phyloP scores from a whole-genome alignment of 2,888 invertebrate species.

The Peribatodes rhomboidaria region DNA sequence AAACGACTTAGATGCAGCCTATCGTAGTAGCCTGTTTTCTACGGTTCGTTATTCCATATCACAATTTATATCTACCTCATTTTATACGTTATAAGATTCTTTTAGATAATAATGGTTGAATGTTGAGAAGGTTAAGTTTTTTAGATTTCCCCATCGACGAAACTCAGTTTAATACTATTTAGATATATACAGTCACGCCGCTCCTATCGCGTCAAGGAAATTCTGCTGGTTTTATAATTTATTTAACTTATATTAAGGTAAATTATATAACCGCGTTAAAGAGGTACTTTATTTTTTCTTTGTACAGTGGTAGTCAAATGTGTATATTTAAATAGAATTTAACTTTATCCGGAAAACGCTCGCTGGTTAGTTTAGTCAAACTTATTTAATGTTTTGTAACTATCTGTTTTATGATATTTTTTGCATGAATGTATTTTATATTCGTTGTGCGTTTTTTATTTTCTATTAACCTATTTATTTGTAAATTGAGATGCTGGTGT shows the following conservation, averaged over 20 bases:
- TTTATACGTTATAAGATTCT: slow-evolving; percentile 80
- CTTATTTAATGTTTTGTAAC: slow-evolving; percentile 1
- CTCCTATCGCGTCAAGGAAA: no score
- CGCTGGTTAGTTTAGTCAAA: slow-evolving; percentile 4
- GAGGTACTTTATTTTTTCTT: no score
- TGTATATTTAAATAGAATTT: neutral
- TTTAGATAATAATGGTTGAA: slow-evolving; percentile 74
- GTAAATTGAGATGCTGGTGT: neutral
- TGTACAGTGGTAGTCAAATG: neutral
- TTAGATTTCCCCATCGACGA: slow-evolving; percentile 50
- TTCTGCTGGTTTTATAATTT: no score
- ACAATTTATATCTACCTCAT: slow-evolving; percentile 85
- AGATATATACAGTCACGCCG: neutral
- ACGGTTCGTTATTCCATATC: slow-evolving; percentile 78
- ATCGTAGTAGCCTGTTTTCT: slow-evolving; percentile 33
- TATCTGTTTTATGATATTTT: neutral
- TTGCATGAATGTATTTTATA: slow-evolving; percentile 1
- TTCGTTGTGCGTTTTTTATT: neutral
- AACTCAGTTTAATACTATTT: neutral
- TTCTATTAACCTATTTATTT: neutral
- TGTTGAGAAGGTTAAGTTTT: slow-evolving; percentile 56
- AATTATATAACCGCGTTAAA: no score
- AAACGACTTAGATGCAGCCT: slow-evolving; percentile 32
- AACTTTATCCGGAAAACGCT: slow-evolving; percentile 2
- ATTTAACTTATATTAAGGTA: no score